phyloP scores from a whole-genome alignment of 53 echinoderm and acorn worm genomes.

The Echinarachnius parma region DNA sequence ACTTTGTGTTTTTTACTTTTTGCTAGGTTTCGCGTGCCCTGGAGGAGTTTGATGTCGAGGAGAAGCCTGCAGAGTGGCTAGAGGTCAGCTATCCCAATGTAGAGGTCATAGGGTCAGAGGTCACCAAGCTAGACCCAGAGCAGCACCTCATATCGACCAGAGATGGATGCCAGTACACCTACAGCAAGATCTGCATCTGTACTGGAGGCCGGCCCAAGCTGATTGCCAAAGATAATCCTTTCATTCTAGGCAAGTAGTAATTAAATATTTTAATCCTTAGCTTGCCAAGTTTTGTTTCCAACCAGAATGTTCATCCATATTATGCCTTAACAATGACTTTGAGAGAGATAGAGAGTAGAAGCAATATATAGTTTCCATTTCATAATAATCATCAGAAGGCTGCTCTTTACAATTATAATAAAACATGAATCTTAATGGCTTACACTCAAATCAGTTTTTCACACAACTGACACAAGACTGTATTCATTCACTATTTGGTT shows the following conservation, averaged over 20 bases:
- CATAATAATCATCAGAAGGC: too few relatives aligned
- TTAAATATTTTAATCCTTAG: too few relatives aligned
- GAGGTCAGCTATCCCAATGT: slow-evolving; percentile 63
- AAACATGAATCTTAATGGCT: background rate
- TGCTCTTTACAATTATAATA: too few relatives aligned
- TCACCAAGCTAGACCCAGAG: slow-evolving; percentile 38
- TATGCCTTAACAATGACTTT: too few relatives aligned
- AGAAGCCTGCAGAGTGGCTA: slow-evolving; percentile 62
- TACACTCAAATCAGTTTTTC: background rate
- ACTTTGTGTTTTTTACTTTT: background rate
- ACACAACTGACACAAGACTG: too few relatives aligned
- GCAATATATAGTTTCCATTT: too few relatives aligned
- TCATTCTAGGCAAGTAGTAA: slow-evolving; percentile 86
- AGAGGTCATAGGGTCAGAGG: slow-evolving; percentile 55
- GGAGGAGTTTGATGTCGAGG: slow-evolving; percentile 93
- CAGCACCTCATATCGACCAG: slow-evolving; percentile 39
- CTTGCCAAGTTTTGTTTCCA: too few relatives aligned
- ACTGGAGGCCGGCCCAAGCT: slow-evolving; percentile 76
- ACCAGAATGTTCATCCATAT: too few relatives aligned
- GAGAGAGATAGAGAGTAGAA: too few relatives aligned
- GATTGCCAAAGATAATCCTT: slow-evolving; percentile 68
- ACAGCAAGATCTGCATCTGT: slow-evolving; percentile 79
- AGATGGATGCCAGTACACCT: slow-evolving; percentile 42
- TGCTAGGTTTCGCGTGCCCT: slow-evolving; percentile 69
- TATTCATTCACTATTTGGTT: too few relatives aligned